Percentiles rank a stretch among this genome's conserved stretches.
Evolutionary conservation across 2,888 invertebrate species (phyloP).

Genomic region (Drosophila falleni): DNA sequence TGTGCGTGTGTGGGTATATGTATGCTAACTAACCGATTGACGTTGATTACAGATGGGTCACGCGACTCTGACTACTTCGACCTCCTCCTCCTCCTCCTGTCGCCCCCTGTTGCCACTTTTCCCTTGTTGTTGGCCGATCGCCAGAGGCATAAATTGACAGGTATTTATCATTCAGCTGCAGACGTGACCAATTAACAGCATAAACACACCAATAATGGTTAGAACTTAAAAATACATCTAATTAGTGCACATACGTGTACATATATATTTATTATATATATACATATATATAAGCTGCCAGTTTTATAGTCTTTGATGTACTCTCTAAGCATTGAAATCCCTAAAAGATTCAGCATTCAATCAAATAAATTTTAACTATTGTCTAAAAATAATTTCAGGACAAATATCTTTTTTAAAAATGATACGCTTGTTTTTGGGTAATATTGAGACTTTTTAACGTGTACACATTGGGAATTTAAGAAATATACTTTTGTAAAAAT

Average conservation of each 20-base stretch:
- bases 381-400: neutral
- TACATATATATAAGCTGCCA: neutral
- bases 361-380: neutral
- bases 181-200: conserved; percentile 76
- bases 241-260: neutral
- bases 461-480: neutral
- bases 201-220: conserved; percentile 61
- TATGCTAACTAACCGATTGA: conserved; percentile 73
- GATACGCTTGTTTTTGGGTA: neutral
- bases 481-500: neutral
- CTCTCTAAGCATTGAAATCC: neutral
- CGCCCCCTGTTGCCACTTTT: neutral
- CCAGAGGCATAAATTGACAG: conserved; percentile 63
- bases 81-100: conserved; percentile 18
- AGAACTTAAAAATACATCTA: neutral
- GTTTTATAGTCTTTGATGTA: conserved; percentile 6
- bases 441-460: neutral
- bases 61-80: conserved; percentile 72
- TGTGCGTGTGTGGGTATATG: conserved; percentile 5
- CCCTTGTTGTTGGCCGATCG: neutral
- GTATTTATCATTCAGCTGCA: conserved; percentile 66
- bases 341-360: neutral
- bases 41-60: conserved; percentile 66
- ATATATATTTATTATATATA: conserved; percentile 1
- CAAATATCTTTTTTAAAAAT: neutral